Conservation (phyloP, 2,888 invertebrate species). For the Watsonalla cultraria region DNA sequence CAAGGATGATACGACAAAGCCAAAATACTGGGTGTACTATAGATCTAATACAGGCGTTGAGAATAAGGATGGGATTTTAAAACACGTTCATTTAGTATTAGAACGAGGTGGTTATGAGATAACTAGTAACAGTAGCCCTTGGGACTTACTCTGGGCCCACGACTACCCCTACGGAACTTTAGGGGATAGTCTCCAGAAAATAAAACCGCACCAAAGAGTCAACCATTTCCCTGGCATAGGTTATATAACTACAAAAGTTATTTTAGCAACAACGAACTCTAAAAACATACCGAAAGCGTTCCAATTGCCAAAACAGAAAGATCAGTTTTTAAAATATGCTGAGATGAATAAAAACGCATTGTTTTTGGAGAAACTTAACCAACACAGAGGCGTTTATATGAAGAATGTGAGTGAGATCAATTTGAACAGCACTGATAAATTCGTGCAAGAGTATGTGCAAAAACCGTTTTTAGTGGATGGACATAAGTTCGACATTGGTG, state of each 20-base stretch:
- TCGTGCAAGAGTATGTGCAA: conserved; percentile 94
- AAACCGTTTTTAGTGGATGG: conserved; percentile 94
- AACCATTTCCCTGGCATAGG: conserved; percentile 98
- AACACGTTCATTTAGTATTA: conserved; percentile 89
- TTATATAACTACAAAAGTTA: conserved; percentile 93
- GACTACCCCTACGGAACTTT: conserved; percentile 90
- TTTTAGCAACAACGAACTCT: conserved; percentile 88
- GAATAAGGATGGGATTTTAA: conserved; percentile 81
- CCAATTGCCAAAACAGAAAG: conserved; percentile 87
- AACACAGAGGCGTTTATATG: conserved; percentile 92
- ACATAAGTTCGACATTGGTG: conserved; percentile 97
- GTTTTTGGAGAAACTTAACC: conserved; percentile 95
- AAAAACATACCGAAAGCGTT: conserved; percentile 93
- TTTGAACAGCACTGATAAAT: conserved; percentile 83
- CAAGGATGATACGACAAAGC: conserved; percentile 25
- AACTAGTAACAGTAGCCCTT: conserved; percentile 77
- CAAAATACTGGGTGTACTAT: conserved; percentile 80
- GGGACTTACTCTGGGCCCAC: conserved; percentile 96
- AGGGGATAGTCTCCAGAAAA: conserved; percentile 66
- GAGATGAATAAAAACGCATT: conserved; percentile 81
- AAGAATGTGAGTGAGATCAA: conserved; percentile 84
- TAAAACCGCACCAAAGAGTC: conserved; percentile 87
- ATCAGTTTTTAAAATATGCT: conserved; percentile 84
- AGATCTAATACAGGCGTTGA: conserved; percentile 74
- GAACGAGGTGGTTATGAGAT: conserved; percentile 85